Evolutionary conservation across 64 coral and sea anemone genomes (phyloP).

Genomic region (Acropora tenuis): DNA sequence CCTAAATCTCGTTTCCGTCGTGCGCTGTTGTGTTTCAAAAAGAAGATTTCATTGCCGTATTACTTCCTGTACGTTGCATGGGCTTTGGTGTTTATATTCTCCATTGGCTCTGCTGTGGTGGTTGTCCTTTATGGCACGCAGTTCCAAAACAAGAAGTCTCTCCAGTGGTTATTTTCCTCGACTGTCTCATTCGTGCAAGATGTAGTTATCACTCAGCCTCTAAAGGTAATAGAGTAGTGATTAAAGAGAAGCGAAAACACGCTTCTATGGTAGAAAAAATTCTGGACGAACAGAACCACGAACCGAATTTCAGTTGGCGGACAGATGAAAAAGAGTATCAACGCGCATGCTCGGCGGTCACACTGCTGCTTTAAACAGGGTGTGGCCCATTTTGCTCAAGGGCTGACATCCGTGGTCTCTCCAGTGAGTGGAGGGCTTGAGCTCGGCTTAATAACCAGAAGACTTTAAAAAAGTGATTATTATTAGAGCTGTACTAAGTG

Average conservation of each 20-base stretch:
- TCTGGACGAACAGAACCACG: too few species aligned
- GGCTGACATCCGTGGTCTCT: neutral
- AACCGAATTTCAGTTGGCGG: too few species aligned
- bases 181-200: conserved; percentile 84
- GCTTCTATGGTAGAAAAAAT: too few species aligned
- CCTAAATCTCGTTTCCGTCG: conserved; percentile 63
- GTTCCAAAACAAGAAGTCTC: conserved; percentile 76
- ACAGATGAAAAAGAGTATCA: too few species aligned
- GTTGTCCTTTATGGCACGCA: conserved; percentile 88
- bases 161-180: conserved; percentile 86
- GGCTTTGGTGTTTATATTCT: conserved; percentile 67
- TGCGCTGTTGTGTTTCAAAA: conserved; percentile 74
- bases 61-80: conserved; percentile 84
- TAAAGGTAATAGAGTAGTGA: conserved; percentile 63
- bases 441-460: too few species aligned
- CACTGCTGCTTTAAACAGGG: neutral
- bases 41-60: conserved; percentile 63
- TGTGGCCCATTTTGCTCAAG: neutral
- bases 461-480: too few species aligned
- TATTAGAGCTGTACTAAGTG: too few species aligned
- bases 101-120: conserved; percentile 62
- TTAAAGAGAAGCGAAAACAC: too few species aligned
- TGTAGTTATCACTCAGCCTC: conserved; percentile 85
- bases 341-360: too few species aligned
- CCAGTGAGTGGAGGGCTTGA: too few species aligned